Evolutionary conservation across 2,113 vertebrate species (phyloP).

Genomic region (Phaethon lepturus): DNA sequence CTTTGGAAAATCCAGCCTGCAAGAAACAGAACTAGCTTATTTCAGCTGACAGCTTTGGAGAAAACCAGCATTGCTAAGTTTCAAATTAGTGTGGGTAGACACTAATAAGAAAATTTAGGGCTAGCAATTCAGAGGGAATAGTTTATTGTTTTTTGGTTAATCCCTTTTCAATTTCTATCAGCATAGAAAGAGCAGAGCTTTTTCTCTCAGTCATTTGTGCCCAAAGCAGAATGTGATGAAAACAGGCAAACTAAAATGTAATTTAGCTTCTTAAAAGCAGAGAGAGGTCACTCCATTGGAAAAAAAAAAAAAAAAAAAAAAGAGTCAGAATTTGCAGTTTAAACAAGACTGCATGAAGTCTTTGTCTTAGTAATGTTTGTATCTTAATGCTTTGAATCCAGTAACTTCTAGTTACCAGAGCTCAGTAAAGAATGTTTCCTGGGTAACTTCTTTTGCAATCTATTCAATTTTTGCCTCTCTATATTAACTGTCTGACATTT

Average conservation of each 20-base stretch:
- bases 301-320: not conserved
- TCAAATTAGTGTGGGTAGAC: constrained; percentile 47
- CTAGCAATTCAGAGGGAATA: not conserved
- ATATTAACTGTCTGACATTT: not conserved
- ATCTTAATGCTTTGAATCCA: not conserved
- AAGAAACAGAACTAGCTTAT: not conserved
- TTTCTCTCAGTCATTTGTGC: not conserved
- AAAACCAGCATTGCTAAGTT: constrained; percentile 28
- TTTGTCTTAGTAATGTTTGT: not conserved
- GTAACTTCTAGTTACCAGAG: constrained; percentile 25
- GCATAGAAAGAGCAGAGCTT: constrained; percentile 13
- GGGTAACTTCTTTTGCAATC: constrained; percentile 17
- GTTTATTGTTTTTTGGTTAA: constrained; percentile 51
- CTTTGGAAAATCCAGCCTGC: not conserved
- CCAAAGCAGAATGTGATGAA: constrained; percentile 41
- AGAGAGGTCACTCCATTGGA: not conserved
- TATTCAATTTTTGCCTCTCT: not conserved
- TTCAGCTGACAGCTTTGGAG: constrained; percentile 39
- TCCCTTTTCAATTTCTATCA: constrained; percentile 52
- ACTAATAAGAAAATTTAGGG: constrained; percentile 47
- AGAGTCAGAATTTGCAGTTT: constrained; percentile 14
- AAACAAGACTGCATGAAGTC: not conserved
- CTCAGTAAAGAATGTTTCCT: not conserved
- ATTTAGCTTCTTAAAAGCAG: constrained; percentile 22
- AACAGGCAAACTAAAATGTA: constrained; percentile 9